Base-by-base conservation (phyloP, 2,113 vertebrate species). In the Monopterus albus region DNA sequence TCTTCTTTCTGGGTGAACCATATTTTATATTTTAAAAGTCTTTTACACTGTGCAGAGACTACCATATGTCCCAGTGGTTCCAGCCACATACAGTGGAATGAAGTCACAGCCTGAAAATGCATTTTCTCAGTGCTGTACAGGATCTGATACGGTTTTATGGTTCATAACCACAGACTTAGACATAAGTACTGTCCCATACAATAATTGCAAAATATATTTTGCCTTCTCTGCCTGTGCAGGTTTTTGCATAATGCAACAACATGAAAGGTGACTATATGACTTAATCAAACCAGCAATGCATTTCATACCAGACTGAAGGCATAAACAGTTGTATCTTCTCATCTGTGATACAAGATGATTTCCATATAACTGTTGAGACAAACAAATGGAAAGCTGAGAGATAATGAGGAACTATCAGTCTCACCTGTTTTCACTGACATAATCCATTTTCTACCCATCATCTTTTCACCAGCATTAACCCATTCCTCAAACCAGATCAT, bases 1-100 rank as follows among this genome's bases (percentile, higher is more conserved):
- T 84, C 81, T 81, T 79, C 75, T 85, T 89, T 86, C 45, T 72
- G 62, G 2, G 43, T 12, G 76, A 55, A 56, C 36, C 12, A 50
- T 9, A 33, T 21, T 20, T 53, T 42, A 57, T 31, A 56, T 56
- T 57, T 47, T 55, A n/a, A 51, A n/a, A 53, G 35, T 56, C 5
- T 39, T 63, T 61, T n/a, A 46, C 23, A 63, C 9, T 59, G 47
- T 5, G 61, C 39, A 53, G 10, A 52, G 35, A 61, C 42, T 23
- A 25, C 18, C 33, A 38, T 39, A 31, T 31, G 31, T 15, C 2
- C 23, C 14, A 23, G 51, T 31, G 9, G 2, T 6, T 72, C 20
- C 36, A 55, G 53, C 56, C n/a, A 53, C 23, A 5, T 38, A 61
- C 1, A 2, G 60, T 35, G 26, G 49, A 40, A 25, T 21, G 2